Conservation (phyloP, 2,888 invertebrate species). For the Ditula angustiorana region DNA sequence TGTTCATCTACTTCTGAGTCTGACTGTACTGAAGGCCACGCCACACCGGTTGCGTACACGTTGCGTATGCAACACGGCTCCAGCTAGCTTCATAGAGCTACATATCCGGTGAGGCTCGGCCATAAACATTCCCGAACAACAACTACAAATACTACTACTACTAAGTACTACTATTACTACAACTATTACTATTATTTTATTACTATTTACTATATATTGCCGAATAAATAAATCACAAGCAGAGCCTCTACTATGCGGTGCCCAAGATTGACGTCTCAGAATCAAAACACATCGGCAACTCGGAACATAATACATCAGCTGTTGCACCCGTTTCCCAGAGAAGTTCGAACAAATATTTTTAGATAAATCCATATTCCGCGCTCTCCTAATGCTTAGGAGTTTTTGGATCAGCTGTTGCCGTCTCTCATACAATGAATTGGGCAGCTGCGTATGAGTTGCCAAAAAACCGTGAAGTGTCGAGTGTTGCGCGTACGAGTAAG, state of each 20-base stretch:
- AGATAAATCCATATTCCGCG: conserved; percentile 10
- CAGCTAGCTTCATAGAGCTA: too few species aligned
- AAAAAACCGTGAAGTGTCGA: conserved; percentile 25
- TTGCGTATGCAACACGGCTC: too few species aligned
- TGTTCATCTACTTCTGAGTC: too few species aligned
- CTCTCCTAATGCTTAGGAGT: conserved; percentile 4
- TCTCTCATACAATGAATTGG: conserved; percentile 11
- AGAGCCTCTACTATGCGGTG: too few species aligned
- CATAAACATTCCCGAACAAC: too few species aligned
- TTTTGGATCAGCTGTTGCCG: conserved; percentile 30
- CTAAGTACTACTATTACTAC: too few species aligned
- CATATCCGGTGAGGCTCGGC: too few species aligned
- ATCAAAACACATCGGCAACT: conserved; percentile 11
- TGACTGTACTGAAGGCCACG: too few species aligned
- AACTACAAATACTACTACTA: too few species aligned
- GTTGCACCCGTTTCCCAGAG: conserved; percentile 23
- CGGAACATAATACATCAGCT: conserved; percentile 30
- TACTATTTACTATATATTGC: too few species aligned
- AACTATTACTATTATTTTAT: too few species aligned
- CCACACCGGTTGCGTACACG: too few species aligned
- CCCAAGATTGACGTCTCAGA: conserved; percentile 7
- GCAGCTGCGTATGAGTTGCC: conserved; percentile 22
- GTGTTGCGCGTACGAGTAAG: not conserved
- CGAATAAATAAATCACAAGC: not conserved
- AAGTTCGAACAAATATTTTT: conserved; percentile 27